Evolutionary conservation across 2,113 vertebrate genomes (phyloP).

Genomic region (Sarotherodon lohbergeri): DNA sequence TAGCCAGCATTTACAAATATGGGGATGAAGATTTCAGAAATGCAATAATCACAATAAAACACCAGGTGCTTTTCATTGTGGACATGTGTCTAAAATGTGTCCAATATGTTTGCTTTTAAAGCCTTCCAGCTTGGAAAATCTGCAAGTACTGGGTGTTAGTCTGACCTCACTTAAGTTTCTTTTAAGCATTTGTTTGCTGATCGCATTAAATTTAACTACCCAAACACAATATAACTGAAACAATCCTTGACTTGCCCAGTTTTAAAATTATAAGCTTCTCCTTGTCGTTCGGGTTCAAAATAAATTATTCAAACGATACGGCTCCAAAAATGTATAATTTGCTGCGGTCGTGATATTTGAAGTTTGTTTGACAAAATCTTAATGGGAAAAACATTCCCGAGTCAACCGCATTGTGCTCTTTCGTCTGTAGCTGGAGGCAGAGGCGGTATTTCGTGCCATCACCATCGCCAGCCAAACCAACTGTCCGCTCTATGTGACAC

Average conservation of each 20-base stretch:
- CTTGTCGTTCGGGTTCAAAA: neutral
- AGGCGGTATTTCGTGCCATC: constrained; percentile 94
- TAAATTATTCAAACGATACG: neutral
- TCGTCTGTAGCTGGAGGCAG: constrained; percentile 86
- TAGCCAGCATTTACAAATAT: neutral
- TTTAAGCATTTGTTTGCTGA: neutral
- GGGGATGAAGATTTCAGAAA: neutral
- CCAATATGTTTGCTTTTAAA: neutral
- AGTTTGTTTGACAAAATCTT: neutral
- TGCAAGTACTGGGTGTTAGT: neutral
- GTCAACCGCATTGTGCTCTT: neutral
- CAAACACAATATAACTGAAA: neutral
- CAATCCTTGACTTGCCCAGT: neutral
- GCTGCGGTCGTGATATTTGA: neutral
- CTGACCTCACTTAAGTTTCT: neutral
- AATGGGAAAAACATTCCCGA: neutral
- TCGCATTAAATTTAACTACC: neutral
- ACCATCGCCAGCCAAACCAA: constrained; percentile 98
- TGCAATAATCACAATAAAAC: neutral
- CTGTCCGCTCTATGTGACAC: constrained; percentile 94
- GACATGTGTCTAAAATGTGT: neutral
- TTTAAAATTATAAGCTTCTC: neutral
- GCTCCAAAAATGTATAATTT: neutral
- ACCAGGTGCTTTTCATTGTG: neutral
- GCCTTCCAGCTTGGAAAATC: neutral